Percentiles rank a stretch among this genome's conserved stretches.
Conservation (phyloP, 2,888 invertebrate genomes). For the Drosophila nr. perissopoda region DNA sequence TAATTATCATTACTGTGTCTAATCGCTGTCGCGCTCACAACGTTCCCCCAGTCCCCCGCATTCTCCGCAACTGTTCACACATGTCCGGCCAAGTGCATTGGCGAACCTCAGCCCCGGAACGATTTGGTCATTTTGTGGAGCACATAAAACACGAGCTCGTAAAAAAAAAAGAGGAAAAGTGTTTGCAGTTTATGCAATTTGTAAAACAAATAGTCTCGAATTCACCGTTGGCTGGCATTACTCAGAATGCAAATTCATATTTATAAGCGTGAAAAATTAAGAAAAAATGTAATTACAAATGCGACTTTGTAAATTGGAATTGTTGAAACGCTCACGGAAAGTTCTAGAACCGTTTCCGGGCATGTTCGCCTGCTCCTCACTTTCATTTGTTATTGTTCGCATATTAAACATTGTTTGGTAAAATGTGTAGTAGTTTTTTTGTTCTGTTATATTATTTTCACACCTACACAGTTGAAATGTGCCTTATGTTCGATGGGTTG, state of each 20-base stretch:
- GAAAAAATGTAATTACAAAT: slow-evolving; percentile 29
- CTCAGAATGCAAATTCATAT: slow-evolving; percentile 22
- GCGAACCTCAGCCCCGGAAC: slow-evolving; percentile 23
- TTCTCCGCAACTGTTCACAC: not conserved
- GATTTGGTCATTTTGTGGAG: slow-evolving; percentile 48
- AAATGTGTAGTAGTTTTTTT: not conserved
- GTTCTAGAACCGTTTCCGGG: slow-evolving; percentile 7
- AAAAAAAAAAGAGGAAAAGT: slow-evolving; percentile 23
- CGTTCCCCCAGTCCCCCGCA: not conserved
- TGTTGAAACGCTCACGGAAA: slow-evolving; percentile 13
- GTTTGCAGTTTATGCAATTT: slow-evolving; percentile 28
- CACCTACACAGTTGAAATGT: slow-evolving; percentile 27
- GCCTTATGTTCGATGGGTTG: slow-evolving; percentile 24
- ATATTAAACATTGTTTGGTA: slow-evolving; percentile 12
- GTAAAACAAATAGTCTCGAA: not conserved
- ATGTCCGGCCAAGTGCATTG: slow-evolving; percentile 1
- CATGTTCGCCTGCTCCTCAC: not conserved
- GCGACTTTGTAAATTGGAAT: slow-evolving; percentile 18
- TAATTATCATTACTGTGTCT: slow-evolving; percentile 62
- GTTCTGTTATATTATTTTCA: slow-evolving; percentile 12
- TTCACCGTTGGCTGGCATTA: not conserved
- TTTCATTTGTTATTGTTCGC: slow-evolving; percentile 16
- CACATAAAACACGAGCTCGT: slow-evolving; percentile 36
- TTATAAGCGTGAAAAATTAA: slow-evolving; percentile 17
- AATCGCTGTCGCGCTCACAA: slow-evolving; percentile 37